phyloP scores from a whole-genome alignment of 2,888 invertebrate species.

The Folsomia candida region DNA sequence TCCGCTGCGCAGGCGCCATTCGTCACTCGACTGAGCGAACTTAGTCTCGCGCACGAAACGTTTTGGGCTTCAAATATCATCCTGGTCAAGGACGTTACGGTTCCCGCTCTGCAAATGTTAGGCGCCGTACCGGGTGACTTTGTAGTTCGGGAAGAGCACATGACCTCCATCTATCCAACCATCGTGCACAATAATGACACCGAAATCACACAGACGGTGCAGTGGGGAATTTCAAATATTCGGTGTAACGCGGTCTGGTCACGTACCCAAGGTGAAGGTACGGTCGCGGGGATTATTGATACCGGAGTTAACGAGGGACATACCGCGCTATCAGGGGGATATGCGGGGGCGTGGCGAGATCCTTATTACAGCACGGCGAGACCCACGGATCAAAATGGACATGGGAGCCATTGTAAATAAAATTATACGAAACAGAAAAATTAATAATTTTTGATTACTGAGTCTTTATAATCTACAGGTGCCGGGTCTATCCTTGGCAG shows the following conservation, averaged over 20 bases:
- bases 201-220: neutral
- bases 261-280: neutral
- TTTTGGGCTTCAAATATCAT: constrained; percentile 2
- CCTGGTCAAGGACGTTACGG: neutral
- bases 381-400: neutral
- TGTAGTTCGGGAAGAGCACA: neutral
- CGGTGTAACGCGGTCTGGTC: constrained; percentile 5
- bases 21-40: neutral
- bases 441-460: too few species aligned
- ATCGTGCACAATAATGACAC: neutral
- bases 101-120: neutral
- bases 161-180: neutral
- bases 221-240: constrained; percentile 8
- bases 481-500: neutral
- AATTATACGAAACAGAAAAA: too few species aligned
- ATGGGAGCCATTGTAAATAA: neutral
- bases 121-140: neutral
- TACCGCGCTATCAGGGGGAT: neutral
- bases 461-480: too few species aligned
- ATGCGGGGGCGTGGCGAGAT: neutral
- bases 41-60: neutral
- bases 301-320: neutral
- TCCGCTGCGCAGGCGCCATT: constrained; percentile 5
- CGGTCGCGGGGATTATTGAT: neutral
- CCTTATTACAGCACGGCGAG: neutral